Base-by-base conservation (phyloP, 2,888 invertebrate genomes). In the Petrolisthes cinctipes region DNA sequence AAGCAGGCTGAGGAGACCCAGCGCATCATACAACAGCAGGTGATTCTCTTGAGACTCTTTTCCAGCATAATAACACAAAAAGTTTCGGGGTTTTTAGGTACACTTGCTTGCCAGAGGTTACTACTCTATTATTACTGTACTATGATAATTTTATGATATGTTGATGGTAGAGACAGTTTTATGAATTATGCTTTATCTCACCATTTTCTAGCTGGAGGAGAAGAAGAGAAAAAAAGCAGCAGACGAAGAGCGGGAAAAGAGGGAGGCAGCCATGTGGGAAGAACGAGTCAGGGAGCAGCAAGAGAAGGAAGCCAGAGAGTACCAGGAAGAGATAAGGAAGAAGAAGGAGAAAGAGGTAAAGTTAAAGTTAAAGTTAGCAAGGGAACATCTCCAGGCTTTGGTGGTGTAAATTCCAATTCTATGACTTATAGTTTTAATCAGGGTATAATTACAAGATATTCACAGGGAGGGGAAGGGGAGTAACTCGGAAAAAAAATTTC, bases 1-100 rank as follows among this genome's bases (percentile, higher is more conserved):
- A 95, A 96, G 90, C 96, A 96, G 93, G 97, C 97, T 0, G 93
- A 97, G 90, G 97, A 97, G 92, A 95, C 97, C 91, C 98, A 98
- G 93, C 95, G 96, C 89, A 97, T 96, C 17, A 96, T 97, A 91
- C 94, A 96, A 91, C 95, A 95, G 92, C 97, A 93, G 92, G 92
- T 92, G 89, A 89, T 82, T 37, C 37, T 37, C 37, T 37, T 37
- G 37, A 37, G 37, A 37, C 37, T 37, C 2, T 37, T 37, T 37
- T 37, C 37, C 37, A 37, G 37, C 37, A 37, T 37, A 37, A 37
- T 37, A 37, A 37, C 37, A 37, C 37, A 37, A 37, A 2, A 37
- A 37, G 37, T 2, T 37, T 37, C 2, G 2, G 0, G 37, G 37
- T 0, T 37, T 37, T 37, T 37, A 37, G 37, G 37, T 37, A 37